phyloP scores from a whole-genome alignment of 2,797 vertebrate genomes.

The Cryptoblepharus egeriae region DNA sequence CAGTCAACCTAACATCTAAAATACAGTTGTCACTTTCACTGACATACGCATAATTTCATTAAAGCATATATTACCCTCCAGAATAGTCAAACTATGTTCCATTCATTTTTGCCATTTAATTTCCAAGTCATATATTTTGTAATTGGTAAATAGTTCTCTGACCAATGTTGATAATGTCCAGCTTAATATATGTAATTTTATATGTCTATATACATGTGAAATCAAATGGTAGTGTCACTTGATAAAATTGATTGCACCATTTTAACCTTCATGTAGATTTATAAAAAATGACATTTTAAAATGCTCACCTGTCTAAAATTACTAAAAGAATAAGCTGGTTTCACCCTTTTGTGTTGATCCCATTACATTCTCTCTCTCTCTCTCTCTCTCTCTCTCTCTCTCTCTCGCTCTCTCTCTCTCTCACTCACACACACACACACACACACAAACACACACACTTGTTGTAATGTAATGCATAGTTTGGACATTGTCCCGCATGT shows the following conservation, averaged over 20 bases:
- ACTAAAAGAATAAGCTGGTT: no score
- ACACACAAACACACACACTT: no score
- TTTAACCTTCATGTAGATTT: no score
- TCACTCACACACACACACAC: no score
- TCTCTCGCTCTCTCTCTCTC: no score
- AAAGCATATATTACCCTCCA: background rate
- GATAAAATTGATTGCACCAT: background rate
- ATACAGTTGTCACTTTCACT: constrained; percentile 39
- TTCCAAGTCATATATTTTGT: constrained; percentile 2
- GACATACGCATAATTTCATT: constrained; percentile 48
- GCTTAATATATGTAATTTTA: background rate
- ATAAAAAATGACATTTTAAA: no score
- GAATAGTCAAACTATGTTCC: constrained; percentile 26
- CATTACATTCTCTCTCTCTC: no score
- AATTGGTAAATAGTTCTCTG: background rate
- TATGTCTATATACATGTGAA: background rate
- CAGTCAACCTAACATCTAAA: constrained; percentile 39
- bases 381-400: no score
- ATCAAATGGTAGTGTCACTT: background rate
- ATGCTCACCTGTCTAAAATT: no score
- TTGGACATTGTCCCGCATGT: no score
- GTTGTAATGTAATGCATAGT: no score
- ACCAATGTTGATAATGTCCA: background rate
- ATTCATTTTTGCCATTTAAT: constrained; percentile 15
- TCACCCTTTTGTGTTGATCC: no score